A percentile compares a stretch with the other conserved stretches of the same genome.
phyloP scores from a whole-genome alignment of 2,113 vertebrate genomes.

The Mandrillus leucophaeus region DNA sequence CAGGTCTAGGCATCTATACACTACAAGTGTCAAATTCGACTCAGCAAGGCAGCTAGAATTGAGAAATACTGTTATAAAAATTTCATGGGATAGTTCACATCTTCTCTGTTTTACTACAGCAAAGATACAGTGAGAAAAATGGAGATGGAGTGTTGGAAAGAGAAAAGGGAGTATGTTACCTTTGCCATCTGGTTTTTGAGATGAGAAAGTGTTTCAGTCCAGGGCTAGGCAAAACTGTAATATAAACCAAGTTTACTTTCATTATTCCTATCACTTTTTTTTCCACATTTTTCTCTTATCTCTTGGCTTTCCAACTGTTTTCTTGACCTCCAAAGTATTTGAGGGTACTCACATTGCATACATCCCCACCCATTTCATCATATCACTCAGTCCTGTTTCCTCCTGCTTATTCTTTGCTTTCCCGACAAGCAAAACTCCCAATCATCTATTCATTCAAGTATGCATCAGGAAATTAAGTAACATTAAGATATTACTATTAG shows the following conservation, averaged over 20 bases:
- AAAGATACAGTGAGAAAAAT: neutral
- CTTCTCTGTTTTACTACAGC: neutral
- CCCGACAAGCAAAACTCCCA: neutral
- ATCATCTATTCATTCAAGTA: neutral
- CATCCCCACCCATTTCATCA: neutral
- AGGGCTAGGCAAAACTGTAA: neutral
- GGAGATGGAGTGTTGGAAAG: neutral
- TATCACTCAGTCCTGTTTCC: neutral
- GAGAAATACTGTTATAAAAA: neutral
- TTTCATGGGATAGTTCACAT: neutral
- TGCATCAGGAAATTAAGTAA: neutral
- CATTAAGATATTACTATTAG: neutral
- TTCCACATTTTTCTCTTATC: neutral
- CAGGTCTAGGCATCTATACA: neutral
- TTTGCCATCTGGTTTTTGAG: neutral
- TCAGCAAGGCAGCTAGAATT: neutral
- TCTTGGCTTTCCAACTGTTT: neutral
- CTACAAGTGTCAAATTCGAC: neutral
- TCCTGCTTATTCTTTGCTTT: constrained; percentile 13
- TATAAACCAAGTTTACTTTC: neutral
- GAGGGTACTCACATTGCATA: neutral
- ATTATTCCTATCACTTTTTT: neutral
- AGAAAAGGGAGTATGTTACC: neutral
- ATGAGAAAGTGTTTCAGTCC: constrained; percentile 26
- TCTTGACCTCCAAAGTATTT: neutral